Evolutionary conservation across 2,113 vertebrate species (phyloP).

Genomic region (Grantiella picta): DNA sequence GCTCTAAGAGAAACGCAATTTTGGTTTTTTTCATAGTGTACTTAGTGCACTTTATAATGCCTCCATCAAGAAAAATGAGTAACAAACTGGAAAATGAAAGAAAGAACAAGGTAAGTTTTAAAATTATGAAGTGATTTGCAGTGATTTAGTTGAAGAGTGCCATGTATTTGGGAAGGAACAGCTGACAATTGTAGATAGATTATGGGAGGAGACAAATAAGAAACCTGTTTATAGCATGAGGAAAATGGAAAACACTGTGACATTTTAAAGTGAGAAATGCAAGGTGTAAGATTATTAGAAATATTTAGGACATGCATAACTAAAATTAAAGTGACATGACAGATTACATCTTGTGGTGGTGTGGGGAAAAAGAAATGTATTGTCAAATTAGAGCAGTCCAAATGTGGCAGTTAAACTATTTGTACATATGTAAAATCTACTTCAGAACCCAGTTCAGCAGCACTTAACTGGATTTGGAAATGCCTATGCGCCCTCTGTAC

Average conservation of each 20-base stretch:
- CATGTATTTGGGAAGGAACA: background rate
- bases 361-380: background rate
- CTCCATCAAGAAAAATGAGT: background rate
- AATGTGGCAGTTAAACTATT: background rate
- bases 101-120: background rate
- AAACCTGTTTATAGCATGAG: background rate
- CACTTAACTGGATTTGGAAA: background rate
- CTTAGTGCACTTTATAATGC: background rate
- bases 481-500: background rate
- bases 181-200: background rate
- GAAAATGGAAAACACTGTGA: background rate
- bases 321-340: background rate
- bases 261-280: background rate
- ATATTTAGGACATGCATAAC: background rate
- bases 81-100: background rate
- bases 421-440: background rate
- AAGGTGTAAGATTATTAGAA: background rate
- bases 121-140: background rate
- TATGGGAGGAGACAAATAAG: background rate
- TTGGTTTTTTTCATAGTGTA: background rate
- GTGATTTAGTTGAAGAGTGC: background rate
- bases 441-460: background rate
- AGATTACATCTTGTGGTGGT: background rate
- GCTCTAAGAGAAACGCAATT: background rate
- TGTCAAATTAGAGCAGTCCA: background rate